Conservation (phyloP, 2,888 invertebrate genomes). For the Acrocyrtus sp. region DNA sequence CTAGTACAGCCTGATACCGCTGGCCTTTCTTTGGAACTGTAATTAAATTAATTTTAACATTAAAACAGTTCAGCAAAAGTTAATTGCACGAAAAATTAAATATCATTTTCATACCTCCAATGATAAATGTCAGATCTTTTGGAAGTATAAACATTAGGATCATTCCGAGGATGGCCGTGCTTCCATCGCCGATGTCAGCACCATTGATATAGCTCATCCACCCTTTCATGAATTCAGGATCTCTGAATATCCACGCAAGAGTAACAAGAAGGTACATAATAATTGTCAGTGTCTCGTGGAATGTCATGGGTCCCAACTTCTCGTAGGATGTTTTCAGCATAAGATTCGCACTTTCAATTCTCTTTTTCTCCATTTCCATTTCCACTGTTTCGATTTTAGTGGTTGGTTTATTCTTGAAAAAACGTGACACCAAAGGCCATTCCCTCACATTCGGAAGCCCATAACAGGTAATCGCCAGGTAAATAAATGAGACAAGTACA, state of each 20-base stretch:
- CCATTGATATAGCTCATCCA: conserved; percentile 41
- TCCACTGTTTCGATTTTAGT: neutral
- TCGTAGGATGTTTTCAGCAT: conserved; percentile 32
- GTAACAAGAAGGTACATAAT: conserved; percentile 24
- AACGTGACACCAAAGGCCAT: conserved; percentile 22
- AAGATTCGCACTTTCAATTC: conserved; percentile 22
- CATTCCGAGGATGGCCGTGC: conserved; percentile 79
- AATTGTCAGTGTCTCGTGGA: conserved; percentile 41
- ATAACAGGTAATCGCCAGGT: conserved; percentile 28
- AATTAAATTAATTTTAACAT: no score
- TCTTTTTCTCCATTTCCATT: conserved; percentile 10
- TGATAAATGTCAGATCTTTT: conserved; percentile 78
- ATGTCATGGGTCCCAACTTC: conserved; percentile 45
- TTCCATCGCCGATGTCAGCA: conserved; percentile 46
- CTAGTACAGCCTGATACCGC: conserved; percentile 37
- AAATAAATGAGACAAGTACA: conserved; percentile 79
- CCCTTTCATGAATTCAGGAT: conserved; percentile 51
- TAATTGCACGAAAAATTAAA: no score
- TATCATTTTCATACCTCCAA: conserved; percentile 41
- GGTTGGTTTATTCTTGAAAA: neutral
- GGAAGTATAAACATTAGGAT: conserved; percentile 86
- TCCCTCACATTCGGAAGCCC: conserved; percentile 43
- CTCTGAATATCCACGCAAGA: conserved; percentile 32
- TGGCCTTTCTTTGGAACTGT: conserved; percentile 29
- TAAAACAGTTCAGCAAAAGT: no score